Conservation (phyloP, 2,888 invertebrate genomes). For the Aphidoletes aphidimyza region DNA sequence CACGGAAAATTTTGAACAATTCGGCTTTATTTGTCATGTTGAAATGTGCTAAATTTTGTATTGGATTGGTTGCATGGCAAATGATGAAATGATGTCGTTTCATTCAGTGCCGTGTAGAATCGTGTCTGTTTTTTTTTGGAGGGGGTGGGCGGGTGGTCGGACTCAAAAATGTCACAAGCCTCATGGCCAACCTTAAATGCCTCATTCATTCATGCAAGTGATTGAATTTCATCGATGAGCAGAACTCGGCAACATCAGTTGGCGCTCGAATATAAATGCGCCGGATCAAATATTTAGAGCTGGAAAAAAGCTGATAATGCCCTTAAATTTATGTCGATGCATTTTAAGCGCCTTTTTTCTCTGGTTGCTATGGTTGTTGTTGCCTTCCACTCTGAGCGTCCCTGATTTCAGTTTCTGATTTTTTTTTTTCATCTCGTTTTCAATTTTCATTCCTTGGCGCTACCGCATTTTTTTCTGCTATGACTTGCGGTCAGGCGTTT, state of each 20-base stretch:
- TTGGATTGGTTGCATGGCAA: too few species aligned
- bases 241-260: background rate
- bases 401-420: background rate
- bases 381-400: background rate
- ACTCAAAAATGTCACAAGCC: too few species aligned
- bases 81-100: too few species aligned
- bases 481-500: background rate
- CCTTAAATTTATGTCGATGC: conserved; percentile 7
- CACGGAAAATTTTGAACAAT: conserved; percentile 13
- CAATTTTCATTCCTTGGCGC: background rate
- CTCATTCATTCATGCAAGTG: background rate
- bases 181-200: background rate
- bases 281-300: conserved; percentile 14
- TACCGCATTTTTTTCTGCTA: background rate
- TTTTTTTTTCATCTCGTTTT: background rate
- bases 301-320: conserved; percentile 23
- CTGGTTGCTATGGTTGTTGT: too few species aligned
- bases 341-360: conserved; percentile 7
- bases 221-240: conserved; percentile 49
- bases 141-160: background rate
- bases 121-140: background rate
- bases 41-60: too few species aligned
- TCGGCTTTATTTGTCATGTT: conserved; percentile 20
- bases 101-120: too few species aligned
- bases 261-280: background rate